Percentiles rank a stretch among this genome's conserved stretches.
These are phyloP conservation scores for Ormyrus pomaceus DNA, from an alignment of 2,888 invertebrate species.

Conservation along the genomic window DNA sequence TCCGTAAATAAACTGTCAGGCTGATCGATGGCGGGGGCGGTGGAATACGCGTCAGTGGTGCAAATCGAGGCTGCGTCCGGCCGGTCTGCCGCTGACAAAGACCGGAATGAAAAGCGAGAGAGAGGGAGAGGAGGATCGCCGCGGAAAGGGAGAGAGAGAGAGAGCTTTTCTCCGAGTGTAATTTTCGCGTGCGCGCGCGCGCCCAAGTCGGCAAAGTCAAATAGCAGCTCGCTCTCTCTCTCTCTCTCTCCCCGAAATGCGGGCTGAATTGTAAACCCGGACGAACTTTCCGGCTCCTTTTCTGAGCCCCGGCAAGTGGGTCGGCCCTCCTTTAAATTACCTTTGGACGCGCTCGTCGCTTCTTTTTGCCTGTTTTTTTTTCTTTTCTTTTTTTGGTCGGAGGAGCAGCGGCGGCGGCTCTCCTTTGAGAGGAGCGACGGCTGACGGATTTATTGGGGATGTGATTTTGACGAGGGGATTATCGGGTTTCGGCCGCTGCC, in stretches of 20 bases:
- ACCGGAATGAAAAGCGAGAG: not conserved
- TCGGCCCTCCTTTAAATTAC: slow-evolving; percentile 71
- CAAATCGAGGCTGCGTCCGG: slow-evolving; percentile 29
- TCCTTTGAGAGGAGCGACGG: no score
- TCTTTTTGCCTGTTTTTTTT: no score
- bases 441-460: no score
- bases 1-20: slow-evolving; percentile 45
- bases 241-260: slow-evolving; percentile 58
- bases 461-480: no score
- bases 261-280: slow-evolving; percentile 70
- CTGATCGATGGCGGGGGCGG: slow-evolving; percentile 32
- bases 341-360: slow-evolving; percentile 70
- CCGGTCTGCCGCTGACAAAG: not conserved
- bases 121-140: not conserved
- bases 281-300: slow-evolving; percentile 67
- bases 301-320: slow-evolving; percentile 63
- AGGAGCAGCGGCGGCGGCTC: no score
- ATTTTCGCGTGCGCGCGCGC: slow-evolving; percentile 45
- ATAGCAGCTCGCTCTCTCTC: slow-evolving; percentile 59
- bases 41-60: slow-evolving; percentile 11
- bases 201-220: slow-evolving; percentile 62
- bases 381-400: no score
- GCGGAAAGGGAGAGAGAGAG: slow-evolving; percentile 31
- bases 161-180: not conserved
- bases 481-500: no score